Conservation (phyloP, 2,888 invertebrate genomes). For the Himalopsyche anomala region DNA sequence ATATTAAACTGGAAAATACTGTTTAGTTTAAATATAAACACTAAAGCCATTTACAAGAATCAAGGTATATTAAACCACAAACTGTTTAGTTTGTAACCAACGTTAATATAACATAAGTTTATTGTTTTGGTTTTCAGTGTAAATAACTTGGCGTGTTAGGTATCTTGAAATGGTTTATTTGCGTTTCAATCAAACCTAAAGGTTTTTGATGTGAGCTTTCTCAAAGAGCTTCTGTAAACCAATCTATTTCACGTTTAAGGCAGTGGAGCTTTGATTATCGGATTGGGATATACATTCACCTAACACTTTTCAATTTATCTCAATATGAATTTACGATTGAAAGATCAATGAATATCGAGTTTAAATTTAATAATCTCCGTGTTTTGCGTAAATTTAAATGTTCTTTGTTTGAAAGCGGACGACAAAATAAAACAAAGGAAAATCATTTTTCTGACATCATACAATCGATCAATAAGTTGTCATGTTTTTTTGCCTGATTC, state of each 20-base stretch:
- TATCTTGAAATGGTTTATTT: neutral
- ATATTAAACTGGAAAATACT: too few relatives aligned
- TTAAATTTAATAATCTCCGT: neutral
- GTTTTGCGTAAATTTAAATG: too few relatives aligned
- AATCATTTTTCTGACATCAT: too few relatives aligned
- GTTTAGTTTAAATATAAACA: too few relatives aligned
- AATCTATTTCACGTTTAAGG: constrained; percentile 35
- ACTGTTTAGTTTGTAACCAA: neutral
- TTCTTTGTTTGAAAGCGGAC: too few relatives aligned
- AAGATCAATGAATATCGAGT: neutral
- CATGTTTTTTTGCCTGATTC: too few relatives aligned
- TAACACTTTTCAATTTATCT: neutral
- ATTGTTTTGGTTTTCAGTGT: neutral
- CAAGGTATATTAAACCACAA: neutral
- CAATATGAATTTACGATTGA: neutral
- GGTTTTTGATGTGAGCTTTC: constrained; percentile 15
- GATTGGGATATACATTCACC: constrained; percentile 13
- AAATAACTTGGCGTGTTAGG: constrained; percentile 14
- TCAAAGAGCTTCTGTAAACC: constrained; percentile 35
- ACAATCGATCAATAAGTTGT: too few relatives aligned
- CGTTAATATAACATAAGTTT: neutral
- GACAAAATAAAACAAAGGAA: too few relatives aligned
- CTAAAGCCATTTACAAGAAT: too few relatives aligned
- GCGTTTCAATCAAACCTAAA: constrained; percentile 29
- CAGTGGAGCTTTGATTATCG: constrained; percentile 32